Evolutionary conservation across 2,113 vertebrate species (phyloP).

Genomic region (Jaculus jaculus): DNA sequence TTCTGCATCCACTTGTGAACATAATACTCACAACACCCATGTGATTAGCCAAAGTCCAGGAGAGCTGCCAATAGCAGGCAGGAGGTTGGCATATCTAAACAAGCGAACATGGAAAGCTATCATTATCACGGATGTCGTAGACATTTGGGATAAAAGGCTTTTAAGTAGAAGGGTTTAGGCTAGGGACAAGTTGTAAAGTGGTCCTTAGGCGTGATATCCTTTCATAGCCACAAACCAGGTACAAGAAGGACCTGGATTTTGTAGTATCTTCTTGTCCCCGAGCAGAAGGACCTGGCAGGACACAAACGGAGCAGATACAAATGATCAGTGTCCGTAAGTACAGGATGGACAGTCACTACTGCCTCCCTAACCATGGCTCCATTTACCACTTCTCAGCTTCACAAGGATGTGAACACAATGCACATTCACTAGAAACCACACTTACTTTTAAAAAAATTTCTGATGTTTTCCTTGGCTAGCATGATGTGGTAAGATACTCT

Average conservation of each 20-base stretch:
- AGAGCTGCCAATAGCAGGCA: conserved; percentile 53
- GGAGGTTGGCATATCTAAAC: conserved; percentile 57
- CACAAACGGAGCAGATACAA: neutral
- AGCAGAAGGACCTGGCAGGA: neutral
- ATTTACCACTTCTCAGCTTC: neutral
- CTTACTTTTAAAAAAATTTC: neutral
- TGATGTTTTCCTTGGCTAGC: neutral
- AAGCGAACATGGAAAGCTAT: conserved; percentile 57
- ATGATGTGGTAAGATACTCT: neutral
- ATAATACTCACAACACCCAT: conserved; percentile 60
- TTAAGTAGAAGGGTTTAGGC: conserved; percentile 36
- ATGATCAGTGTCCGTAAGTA: neutral
- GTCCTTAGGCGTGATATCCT: neutral
- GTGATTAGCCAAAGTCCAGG: conserved; percentile 65
- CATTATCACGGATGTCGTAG: conserved; percentile 60
- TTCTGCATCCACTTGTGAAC: conserved; percentile 61
- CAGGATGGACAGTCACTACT: neutral
- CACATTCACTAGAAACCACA: neutral
- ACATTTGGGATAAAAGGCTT: conserved; percentile 63
- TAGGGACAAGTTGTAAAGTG: conserved; percentile 17
- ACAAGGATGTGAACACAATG: neutral
- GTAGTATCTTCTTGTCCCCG: neutral
- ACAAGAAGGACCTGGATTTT: neutral
- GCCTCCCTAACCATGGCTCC: neutral
- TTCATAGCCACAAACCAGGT: neutral